phyloP scores from a whole-genome alignment of 2,888 invertebrate genomes.

The Alloplasta piceator region DNA sequence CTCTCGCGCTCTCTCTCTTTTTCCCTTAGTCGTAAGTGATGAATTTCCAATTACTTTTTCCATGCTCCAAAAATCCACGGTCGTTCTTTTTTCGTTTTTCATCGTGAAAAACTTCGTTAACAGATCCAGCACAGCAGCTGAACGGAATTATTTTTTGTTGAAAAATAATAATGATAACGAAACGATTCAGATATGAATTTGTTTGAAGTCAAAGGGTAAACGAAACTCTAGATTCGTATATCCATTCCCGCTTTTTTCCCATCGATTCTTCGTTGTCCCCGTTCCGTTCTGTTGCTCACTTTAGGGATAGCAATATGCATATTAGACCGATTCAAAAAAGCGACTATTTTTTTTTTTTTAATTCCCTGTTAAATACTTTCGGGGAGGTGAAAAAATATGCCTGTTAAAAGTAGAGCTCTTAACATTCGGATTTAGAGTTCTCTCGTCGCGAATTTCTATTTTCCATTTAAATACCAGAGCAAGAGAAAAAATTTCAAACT shows the following conservation, averaged over 20 bases:
- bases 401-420: too few relatives aligned
- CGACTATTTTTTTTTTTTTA: too few relatives aligned
- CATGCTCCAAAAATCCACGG: background rate
- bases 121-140: background rate
- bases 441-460: too few relatives aligned
- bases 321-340: too few relatives aligned
- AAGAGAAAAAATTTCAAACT: too few relatives aligned
- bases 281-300: too few relatives aligned
- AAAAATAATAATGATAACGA: conserved; percentile 6
- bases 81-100: background rate
- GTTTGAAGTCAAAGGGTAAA: conserved; percentile 54
- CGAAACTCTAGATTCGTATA: background rate
- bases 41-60: conserved; percentile 40
- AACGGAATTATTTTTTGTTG: background rate
- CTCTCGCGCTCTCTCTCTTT: background rate
- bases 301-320: too few relatives aligned
- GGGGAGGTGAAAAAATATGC: too few relatives aligned
- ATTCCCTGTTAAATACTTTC: too few relatives aligned
- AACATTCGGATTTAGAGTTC: too few relatives aligned
- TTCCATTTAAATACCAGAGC: too few relatives aligned
- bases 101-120: conserved; percentile 29
- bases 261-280: too few relatives aligned
- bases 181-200: conserved; percentile 41
- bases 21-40: conserved; percentile 4
- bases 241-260: conserved; percentile 8